A percentile compares a stretch with the other conserved stretches of the same genome.
Conservation (phyloP, 2,797 vertebrate species). For the Mormyrus proboscirostris region DNA sequence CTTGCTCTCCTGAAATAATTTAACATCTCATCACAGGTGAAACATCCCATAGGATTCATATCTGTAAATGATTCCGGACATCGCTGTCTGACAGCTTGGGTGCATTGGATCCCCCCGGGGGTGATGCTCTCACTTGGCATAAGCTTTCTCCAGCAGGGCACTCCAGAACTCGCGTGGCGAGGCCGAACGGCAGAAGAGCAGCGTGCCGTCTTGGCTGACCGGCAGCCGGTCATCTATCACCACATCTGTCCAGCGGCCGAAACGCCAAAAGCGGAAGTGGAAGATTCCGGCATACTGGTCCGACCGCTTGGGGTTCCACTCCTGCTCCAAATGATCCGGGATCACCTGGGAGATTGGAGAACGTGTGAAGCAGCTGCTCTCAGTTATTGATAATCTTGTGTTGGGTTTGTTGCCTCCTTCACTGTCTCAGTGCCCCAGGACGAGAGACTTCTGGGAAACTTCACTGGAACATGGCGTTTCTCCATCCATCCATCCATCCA, state of each 20-base stretch:
- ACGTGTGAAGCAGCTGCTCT: not conserved
- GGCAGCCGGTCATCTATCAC: constrained; percentile 71
- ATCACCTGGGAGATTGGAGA: constrained; percentile 59
- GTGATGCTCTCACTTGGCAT: constrained; percentile 61
- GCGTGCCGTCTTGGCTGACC: constrained; percentile 54
- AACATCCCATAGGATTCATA: not conserved
- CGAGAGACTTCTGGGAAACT: not conserved
- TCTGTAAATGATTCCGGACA: not conserved
- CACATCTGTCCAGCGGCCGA: constrained; percentile 67
- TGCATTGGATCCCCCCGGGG: not conserved
- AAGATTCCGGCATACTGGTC: constrained; percentile 68
- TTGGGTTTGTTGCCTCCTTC: not conserved
- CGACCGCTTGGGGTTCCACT: constrained; percentile 64
- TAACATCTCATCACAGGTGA: not conserved
- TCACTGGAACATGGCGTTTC: not conserved
- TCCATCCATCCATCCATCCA: not conserved
- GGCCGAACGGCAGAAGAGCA: constrained; percentile 72
- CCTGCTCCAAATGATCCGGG: constrained; percentile 65
- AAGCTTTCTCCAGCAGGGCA: constrained; percentile 72
- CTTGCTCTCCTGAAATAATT: not conserved
- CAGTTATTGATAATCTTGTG: not conserved
- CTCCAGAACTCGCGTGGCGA: constrained; percentile 72
- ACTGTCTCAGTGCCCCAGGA: not conserved
- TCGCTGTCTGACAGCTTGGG: not conserved
- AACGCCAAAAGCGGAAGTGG: constrained; percentile 74